phyloP scores from a whole-genome alignment of 1,140 invertebrate species.

The Akabosia matsudoensis region DNA sequence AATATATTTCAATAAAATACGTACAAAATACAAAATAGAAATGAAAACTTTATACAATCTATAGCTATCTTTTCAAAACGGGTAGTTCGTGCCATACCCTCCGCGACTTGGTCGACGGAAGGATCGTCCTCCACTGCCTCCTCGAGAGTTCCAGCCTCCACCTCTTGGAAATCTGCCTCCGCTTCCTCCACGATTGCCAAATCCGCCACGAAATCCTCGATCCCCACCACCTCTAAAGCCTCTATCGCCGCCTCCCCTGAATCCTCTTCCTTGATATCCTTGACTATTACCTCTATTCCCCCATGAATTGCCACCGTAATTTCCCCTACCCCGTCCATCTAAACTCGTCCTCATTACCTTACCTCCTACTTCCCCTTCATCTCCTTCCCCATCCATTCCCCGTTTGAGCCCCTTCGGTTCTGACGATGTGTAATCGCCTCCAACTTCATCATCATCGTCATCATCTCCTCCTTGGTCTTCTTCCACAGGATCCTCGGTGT shows the following conservation, averaged over 20 bases:
- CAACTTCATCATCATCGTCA: constrained; percentile 7
- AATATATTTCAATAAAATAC: too few species aligned
- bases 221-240: neutral
- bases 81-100: constrained; percentile 1
- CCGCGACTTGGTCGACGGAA: neutral
- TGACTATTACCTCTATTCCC: neutral
- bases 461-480: neutral
- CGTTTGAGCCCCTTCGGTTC: neutral
- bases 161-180: too few species aligned
- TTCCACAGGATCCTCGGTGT: neutral
- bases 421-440: neutral
- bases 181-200: neutral
- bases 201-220: neutral
- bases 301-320: neutral
- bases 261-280: neutral
- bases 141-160: constrained; percentile 13
- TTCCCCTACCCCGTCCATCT: neutral
- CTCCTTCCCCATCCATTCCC: neutral
- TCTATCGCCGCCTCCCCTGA: neutral
- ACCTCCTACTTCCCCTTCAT: neutral
- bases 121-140: neutral
- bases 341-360: neutral
- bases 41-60: too few species aligned
- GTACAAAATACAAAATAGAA: too few species aligned
- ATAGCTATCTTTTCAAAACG: neutral